These are phyloP conservation scores for Alectoris magna DNA, from an alignment of 2,797 vertebrate species.

Conservation along the genomic window DNA sequence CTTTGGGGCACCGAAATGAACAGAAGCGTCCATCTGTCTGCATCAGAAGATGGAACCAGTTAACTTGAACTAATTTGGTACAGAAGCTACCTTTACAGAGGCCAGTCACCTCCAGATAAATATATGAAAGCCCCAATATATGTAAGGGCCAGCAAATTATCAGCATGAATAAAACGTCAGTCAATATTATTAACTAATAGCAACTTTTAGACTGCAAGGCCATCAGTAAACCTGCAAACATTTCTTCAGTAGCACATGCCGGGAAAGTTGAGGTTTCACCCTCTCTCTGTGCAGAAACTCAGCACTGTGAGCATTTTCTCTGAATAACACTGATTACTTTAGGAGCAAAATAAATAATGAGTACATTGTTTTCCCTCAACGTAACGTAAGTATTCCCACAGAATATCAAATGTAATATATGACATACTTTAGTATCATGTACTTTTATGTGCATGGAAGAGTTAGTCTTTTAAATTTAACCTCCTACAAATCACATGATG, in stretches of 20 bases:
- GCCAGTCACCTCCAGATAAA: neutral
- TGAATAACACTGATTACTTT: neutral
- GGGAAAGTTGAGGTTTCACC: neutral
- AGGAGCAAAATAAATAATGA: neutral
- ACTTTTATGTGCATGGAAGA: rapidly evolving
- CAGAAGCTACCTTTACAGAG: neutral
- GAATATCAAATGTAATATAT: neutral
- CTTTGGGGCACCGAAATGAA: neutral
- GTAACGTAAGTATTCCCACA: neutral
- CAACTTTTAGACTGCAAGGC: neutral
- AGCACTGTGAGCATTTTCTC: neutral
- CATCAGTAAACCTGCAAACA: neutral
- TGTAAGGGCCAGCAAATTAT: neutral
- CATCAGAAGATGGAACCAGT: neutral
- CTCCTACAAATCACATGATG: neutral
- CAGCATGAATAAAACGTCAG: neutral
- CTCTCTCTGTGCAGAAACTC: neutral
- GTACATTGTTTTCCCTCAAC: neutral
- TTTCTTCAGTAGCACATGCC: neutral
- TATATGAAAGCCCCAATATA: rapidly evolving
- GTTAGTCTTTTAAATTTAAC: neutral
- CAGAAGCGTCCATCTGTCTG: neutral
- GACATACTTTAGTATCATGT: neutral
- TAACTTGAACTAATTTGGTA: neutral
- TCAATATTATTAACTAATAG: neutral